phyloP scores from a whole-genome alignment of 2,113 vertebrate genomes.

The Anser cygnoides region DNA sequence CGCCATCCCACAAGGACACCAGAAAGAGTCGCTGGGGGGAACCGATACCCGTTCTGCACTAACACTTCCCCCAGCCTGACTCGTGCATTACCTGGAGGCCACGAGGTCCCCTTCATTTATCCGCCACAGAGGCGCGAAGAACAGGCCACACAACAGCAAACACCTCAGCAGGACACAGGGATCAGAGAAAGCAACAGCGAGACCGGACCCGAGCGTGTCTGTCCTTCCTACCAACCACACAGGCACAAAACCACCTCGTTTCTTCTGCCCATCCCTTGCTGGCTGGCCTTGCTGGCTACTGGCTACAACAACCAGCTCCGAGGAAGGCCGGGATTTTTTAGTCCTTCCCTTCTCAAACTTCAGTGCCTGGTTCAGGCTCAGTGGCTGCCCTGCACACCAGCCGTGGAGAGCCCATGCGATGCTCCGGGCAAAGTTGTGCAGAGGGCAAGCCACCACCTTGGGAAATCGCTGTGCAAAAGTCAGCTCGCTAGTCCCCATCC shows the following conservation, averaged over 20 bases:
- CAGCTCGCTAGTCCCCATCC: neutral
- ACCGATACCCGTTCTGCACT: neutral
- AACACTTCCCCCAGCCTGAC: neutral
- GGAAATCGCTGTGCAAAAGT: neutral
- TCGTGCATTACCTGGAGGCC: neutral
- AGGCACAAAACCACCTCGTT: neutral
- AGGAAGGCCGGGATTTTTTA: neutral
- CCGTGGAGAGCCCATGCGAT: neutral
- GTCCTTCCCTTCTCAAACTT: neutral
- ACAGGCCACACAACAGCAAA: neutral
- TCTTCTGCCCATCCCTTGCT: neutral
- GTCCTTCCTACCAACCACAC: neutral
- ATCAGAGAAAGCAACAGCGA: neutral
- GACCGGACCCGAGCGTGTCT: neutral
- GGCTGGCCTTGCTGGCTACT: neutral
- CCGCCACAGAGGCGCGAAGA: neutral
- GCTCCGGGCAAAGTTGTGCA: neutral
- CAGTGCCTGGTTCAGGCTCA: neutral
- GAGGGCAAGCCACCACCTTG: neutral
- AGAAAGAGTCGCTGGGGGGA: neutral
- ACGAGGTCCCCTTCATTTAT: neutral
- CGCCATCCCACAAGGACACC: neutral
- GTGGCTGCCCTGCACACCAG: neutral
- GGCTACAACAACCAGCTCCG: neutral
- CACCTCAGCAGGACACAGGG: constrained; percentile 13